Base-by-base conservation (phyloP, 2,888 invertebrate genomes). In the Clanis bilineata region DNA sequence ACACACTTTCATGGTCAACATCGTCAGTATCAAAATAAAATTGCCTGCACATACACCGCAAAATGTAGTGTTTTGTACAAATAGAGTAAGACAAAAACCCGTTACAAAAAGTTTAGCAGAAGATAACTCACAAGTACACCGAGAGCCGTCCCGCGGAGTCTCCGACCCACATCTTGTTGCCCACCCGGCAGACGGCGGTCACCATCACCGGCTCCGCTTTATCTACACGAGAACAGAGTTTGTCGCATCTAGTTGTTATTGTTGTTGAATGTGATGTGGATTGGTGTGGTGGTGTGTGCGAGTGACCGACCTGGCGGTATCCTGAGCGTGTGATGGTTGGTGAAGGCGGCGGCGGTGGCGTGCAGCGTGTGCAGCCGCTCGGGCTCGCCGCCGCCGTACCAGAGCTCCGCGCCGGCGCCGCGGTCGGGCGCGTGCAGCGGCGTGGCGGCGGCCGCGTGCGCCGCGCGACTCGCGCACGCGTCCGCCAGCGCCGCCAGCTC, bases 61-160 rank as follows among this genome's bases (percentile, higher is more conserved):
- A n/a, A n/a, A n/a, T n/a, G n/a, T n/a, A n/a, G n/a, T n/a, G n/a
- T n/a, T n/a, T n/a, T n/a, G n/a, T n/a, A n/a, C n/a, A n/a, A n/a
- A n/a, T n/a, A n/a, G n/a, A n/a, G n/a, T n/a, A n/a, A n/a, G n/a
- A n/a, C n/a, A n/a, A n/a, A n/a, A n/a, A n/a, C n/a, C n/a, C n/a
- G n/a, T n/a, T n/a, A n/a, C n/a, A n/a, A n/a, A n/a, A n/a, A n/a
- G n/a, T n/a, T 10, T n/a, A 38, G 3, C 38, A 10, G 3, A 12
- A 12, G 1, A 6, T 10, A 39, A 82, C 90, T 90, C 73, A 94
- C 95, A 95, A 94, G 79, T 96, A 98, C 0, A 97, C 96, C 69
- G 96, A 96, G 62, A 99, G 93, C 65, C 95, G 94, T n/a, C 98
- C 98, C 1, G 94, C 93, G 56, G 95, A 95, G 89, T 98, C 98